Conservation (phyloP, 2,797 vertebrate species). For the Sebastolobus alascanus region DNA sequence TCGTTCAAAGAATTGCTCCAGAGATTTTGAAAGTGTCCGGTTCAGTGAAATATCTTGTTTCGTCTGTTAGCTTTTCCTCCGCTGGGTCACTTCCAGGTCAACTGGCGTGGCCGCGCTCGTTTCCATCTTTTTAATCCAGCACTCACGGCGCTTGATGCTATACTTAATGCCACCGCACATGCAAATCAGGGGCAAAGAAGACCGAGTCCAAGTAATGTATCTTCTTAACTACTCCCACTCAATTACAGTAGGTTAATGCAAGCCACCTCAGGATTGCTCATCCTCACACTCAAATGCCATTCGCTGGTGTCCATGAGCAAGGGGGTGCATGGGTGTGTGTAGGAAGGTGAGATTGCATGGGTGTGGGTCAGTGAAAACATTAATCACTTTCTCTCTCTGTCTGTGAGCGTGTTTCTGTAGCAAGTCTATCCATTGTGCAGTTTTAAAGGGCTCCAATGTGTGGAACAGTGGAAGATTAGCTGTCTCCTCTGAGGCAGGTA, state of each 20-base stretch:
- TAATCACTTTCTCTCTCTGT: conserved; percentile 47
- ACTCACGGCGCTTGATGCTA: conserved; percentile 38
- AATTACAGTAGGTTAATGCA: conserved; percentile 80
- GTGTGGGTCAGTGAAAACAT: conserved; percentile 57
- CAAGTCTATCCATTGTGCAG: conserved; percentile 17
- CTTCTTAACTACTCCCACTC: conserved; percentile 79
- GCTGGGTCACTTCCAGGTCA: conserved; percentile 43
- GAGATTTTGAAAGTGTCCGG: conserved; percentile 21
- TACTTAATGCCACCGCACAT: conserved; percentile 54
- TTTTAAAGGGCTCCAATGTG: conserved; percentile 41
- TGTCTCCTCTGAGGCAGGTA: conserved; percentile 30
- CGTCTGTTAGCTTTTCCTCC: conserved; percentile 13
- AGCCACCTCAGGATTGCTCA: conserved; percentile 64
- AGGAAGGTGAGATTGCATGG: conserved; percentile 42
- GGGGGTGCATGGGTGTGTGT: conserved; percentile 35
- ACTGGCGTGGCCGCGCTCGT: not conserved
- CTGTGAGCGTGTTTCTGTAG: conserved; percentile 14
- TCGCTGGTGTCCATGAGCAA: conserved; percentile 35
- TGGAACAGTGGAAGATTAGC: conserved; percentile 42
- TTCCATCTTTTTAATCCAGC: conserved; percentile 50
- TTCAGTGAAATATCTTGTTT: conserved; percentile 29
- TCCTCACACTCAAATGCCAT: conserved; percentile 42
- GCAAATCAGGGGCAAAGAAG: conserved; percentile 61
- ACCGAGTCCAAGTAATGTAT: conserved; percentile 73
- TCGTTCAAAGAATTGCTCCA: conserved; percentile 8